A percentile compares a stretch with the other conserved stretches of the same genome.
phyloP scores from a whole-genome alignment of 2,888 invertebrate genomes.

The Clepsis dumicolana region DNA sequence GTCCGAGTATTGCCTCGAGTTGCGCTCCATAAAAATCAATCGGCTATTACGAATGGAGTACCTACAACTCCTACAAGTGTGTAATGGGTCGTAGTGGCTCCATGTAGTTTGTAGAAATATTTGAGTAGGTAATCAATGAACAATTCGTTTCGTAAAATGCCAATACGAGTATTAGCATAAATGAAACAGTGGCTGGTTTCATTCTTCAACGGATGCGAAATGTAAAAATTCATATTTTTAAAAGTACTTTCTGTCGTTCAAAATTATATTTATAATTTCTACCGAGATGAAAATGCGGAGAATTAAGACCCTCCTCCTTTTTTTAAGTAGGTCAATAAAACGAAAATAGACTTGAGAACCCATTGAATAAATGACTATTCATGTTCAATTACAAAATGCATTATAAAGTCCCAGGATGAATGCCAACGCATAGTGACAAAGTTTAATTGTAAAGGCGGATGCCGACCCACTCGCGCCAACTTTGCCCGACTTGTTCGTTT shows the following conservation, averaged over 20 bases:
- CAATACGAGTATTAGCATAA: no score
- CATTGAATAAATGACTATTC: background rate
- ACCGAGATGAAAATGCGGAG: no score
- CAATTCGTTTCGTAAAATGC: no score
- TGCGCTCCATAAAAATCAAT: constrained; percentile 38
- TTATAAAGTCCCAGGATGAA: constrained; percentile 14
- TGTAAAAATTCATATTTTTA: no score
- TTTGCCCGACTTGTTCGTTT: constrained; percentile 50
- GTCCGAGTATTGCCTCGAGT: constrained; percentile 28
- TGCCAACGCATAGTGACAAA: constrained; percentile 41
- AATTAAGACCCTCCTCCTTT: no score
- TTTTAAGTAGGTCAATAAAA: no score
- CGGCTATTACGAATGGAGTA: constrained; percentile 32
- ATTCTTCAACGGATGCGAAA: no score
- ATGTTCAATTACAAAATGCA: constrained; percentile 19
- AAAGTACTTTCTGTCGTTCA: no score
- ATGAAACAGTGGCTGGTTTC: no score
- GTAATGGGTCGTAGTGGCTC: constrained; percentile 21
- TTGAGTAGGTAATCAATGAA: background rate
- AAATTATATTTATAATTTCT: no score
- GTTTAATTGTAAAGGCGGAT: constrained; percentile 54
- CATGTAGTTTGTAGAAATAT: background rate
- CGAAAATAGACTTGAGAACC: no score
- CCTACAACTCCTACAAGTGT: no score
- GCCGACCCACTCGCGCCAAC: constrained; percentile 47